Evolutionary conservation across 37 sponge, comb jelly and placozoan species (phyloP).

Genomic region (Oscarella lobularis): DNA sequence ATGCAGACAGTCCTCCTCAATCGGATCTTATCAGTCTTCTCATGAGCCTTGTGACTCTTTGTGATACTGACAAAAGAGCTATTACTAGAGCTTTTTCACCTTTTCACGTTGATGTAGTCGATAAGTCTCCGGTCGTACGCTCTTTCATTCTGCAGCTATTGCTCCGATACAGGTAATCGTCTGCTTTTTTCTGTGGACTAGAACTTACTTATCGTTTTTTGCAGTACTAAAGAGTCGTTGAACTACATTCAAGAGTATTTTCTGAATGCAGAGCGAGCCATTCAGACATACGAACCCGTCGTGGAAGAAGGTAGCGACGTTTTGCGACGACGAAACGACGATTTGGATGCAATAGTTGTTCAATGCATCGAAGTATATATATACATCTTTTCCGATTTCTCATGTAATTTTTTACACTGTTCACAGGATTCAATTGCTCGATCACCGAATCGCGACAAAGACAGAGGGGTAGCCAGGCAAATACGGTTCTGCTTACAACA

Average conservation of each 20-base stretch:
- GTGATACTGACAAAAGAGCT: not conserved
- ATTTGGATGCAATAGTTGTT: conserved; percentile 62
- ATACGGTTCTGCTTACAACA: not conserved
- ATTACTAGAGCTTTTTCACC: not conserved
- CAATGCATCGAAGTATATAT: not conserved
- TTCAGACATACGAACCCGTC: too few species aligned
- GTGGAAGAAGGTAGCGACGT: too few species aligned
- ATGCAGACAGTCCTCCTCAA: not conserved
- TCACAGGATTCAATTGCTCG: too few species aligned
- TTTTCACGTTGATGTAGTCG: not conserved
- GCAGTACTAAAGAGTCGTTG: not conserved
- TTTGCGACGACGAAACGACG: conserved; percentile 31
- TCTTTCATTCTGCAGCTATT: not conserved
- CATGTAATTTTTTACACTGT: not conserved
- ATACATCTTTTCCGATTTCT: not conserved
- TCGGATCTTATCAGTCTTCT: not conserved
- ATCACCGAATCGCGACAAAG: too few species aligned
- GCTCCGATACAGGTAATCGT: not conserved
- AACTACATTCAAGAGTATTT: not conserved
- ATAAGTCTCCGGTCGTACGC: not conserved
- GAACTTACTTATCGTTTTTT: not conserved
- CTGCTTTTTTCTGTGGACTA: too few species aligned
- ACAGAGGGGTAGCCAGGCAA: too few species aligned
- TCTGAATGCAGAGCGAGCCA: not conserved
- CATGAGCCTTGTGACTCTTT: not conserved